Evolutionary conservation across 2,888 invertebrate genomes (phyloP), one percentile per base, ranked within the genome.

Genomic region (Hypomecis atomaria): DNA sequence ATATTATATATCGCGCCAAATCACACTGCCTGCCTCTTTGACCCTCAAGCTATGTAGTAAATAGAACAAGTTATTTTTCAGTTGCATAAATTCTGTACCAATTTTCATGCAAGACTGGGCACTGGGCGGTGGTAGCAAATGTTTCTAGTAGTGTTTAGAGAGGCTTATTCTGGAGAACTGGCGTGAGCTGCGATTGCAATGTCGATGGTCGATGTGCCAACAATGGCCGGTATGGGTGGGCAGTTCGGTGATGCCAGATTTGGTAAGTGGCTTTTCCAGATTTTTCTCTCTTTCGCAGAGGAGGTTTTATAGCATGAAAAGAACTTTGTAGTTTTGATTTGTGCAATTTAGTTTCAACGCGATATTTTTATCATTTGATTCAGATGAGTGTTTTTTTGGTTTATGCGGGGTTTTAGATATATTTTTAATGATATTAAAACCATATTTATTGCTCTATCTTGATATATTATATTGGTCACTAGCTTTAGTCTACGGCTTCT

Each of bases 21-120:
- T 71, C 78, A 72, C 82, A 87, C 88, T 87, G 81, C 73, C 74
- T 71, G 74, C 84, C 84, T 82, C 43, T 85, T 82, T 82, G 78
- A 79, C 72, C 73, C 76, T 79, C 76, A 70, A 72, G 74, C 72
- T 78, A 72, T 71, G 78, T 89, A 86, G 88, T 84, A 84, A 89
- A 90, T 86, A 67, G 80, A 88, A 86, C 90, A 73, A 78, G 87
- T 89, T 89, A 83, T 89, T 87, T 87, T 85, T 85, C 75, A 82
- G 81, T 92, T 91, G 90, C 90, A 91, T 83, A 86, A 90, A 90
- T 86, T 84, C 74, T 90, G 89, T 89, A 81, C 89, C 85, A 89
- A 89, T 85, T 90, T 90, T 87, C 88, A 91, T 89, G 90, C 86
- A 86, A 89, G 85, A 76, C 76, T 87, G 87, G 71, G 48, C 75